Conservation (phyloP, 1,140 invertebrate genomes). For the Wasmannia auropunctata region DNA sequence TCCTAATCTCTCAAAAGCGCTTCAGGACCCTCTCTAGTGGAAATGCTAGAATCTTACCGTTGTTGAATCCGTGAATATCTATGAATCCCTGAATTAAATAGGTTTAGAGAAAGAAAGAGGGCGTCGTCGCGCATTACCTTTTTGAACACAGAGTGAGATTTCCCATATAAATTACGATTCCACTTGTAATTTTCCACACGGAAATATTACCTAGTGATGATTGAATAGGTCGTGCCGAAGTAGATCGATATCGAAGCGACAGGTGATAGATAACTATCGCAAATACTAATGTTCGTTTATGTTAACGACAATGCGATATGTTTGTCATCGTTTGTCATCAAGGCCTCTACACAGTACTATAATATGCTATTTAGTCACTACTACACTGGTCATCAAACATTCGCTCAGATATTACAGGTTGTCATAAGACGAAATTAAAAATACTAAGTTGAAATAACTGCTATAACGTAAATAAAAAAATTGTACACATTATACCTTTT, state of each 20-base stretch:
- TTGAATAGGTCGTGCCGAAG: not conserved
- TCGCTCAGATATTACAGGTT: not conserved
- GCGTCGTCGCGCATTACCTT: not conserved
- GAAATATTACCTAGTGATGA: not conserved
- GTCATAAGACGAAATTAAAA: not conserved
- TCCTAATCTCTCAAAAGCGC: not conserved
- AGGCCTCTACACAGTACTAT: not conserved
- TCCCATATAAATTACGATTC: not conserved
- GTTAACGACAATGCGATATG: not conserved
- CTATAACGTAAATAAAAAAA: not conserved
- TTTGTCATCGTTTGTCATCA: not conserved
- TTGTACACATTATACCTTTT: not conserved
- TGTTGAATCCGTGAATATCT: not conserved
- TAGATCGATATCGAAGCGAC: conserved; percentile 1
- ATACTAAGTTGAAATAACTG: not conserved
- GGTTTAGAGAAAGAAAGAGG: not conserved
- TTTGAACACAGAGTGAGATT: not conserved
- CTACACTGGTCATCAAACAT: not conserved
- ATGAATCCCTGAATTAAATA: not conserved
- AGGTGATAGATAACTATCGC: conserved; percentile 17
- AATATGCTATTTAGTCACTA: too few relatives aligned
- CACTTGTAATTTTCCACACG: not conserved
- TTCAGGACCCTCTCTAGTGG: not conserved
- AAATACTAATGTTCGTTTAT: not conserved
- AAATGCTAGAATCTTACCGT: not conserved